Evolutionary conservation across 2,113 vertebrate species (phyloP), one percentile per base, ranked within the genome.

Genomic region (Sula dactylatra): DNA sequence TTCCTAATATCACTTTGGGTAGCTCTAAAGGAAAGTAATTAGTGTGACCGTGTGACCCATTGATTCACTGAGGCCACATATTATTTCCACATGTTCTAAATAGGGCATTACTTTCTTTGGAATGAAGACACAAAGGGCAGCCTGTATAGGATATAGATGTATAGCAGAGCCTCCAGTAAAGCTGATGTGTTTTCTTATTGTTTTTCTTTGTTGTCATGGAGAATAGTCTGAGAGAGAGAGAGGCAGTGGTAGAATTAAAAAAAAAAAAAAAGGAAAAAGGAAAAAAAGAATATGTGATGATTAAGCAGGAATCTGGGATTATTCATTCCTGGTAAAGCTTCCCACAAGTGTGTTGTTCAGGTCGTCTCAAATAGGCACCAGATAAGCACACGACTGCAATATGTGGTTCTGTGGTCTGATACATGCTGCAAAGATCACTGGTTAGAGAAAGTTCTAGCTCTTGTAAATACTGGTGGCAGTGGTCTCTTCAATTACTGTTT

Each of bases 121-220:
- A 87, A 72, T 61, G 38, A 76, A 82, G 69, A 47, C 7, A 31
- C 0, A 2, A 86, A 61, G 32, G 10, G 24, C 4, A 8, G 25
- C 44, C 36, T 2, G 1, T 61, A 31, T 38, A 65, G 42, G n/a
- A 82, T 27, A 9, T 42, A 11, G 42, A 80, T n/a, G n/a, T 90
- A 86, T 13, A 72, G 16, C 8, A 12, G 45, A 77, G 16, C 11
- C 8, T 80, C 13, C 44, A 38, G 25, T 25, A 80, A 44, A 52
- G 20, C 24, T 6, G 16, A 27, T 88, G 59, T 91, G 55, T 93
- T 96, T 94, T 80, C 70, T 94, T 36, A 9, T 34, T 87, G 70
- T 89, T 93, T 91, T 94, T 82, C 81, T 94, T 79, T 91, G 89
- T 97, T 97, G 95, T 96, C 95, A 96, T 97, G 96, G 96, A 95